Evolutionary conservation across 2,797 vertebrate species (phyloP), one percentile per base, ranked within the genome.

Genomic region (Toxotes lorentzi): DNA sequence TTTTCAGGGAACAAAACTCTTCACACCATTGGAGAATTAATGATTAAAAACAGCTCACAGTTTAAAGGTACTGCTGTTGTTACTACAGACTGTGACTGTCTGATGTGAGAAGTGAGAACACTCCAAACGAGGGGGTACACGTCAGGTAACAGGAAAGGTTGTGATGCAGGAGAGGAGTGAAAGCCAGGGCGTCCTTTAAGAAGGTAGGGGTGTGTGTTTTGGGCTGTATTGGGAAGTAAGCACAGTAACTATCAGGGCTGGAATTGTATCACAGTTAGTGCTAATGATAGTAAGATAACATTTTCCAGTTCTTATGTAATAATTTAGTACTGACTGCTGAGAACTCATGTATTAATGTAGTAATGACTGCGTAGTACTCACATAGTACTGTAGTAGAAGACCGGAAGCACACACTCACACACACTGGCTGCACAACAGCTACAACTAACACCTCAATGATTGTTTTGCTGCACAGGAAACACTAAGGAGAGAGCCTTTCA

Each of bases 111-210:
- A 43, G 16, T 3, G 45, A n/a, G n/a, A n/a, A n/a, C n/a, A n/a
- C n/a, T 54, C 3, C 45, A 27, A 30, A 24, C 16, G 14, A 5
- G 4, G 4, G 11, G 21, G 7, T 41, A 10, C 13, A 14, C 58
- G 50, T 62, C 54, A 62, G 35, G 32, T 41, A 70, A 16, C 9
- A 41, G 45, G 48, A 41, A 41, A 38, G 21, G 76, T 21, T 45
- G 72, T 40, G 64, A 62, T 12, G 17, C 4, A 53, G 56, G n/a
- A 50, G 16, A 32, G 38, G 27, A 54, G 38, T 34, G 34, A 64
- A 12, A 32, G 12, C 11, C 35, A 32, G 57, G 24, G 5, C 1
- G 5, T 12, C 17, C 30, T 30, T 21, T 34, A 30, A 12, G 2
- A 34, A 16, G 10, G 40, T 11, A 24, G 4, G 34, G 23, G 70